These are phyloP conservation scores for Lysandra bellargus DNA, from an alignment of 2,888 invertebrate species.

Conservation along the genomic window DNA sequence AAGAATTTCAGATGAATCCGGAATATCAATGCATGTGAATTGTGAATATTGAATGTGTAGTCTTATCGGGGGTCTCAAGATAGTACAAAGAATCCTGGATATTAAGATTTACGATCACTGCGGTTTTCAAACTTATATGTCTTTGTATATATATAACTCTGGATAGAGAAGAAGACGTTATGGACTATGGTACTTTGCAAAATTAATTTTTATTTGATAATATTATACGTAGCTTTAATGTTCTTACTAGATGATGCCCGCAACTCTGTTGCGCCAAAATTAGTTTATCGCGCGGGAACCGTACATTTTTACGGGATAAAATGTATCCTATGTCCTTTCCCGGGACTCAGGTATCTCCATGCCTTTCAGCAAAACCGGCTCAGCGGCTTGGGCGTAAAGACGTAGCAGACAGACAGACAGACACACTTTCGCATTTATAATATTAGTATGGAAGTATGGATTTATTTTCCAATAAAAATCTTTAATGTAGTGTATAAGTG, in stretches of 20 bases:
- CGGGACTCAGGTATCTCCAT: too few relatives aligned
- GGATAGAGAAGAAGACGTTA: neutral
- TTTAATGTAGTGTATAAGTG: too few relatives aligned
- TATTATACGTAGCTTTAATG: neutral
- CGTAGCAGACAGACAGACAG: too few relatives aligned
- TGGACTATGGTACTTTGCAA: neutral
- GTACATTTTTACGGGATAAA: too few relatives aligned
- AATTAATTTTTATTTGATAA: neutral
- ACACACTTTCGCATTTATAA: too few relatives aligned
- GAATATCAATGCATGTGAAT: slow-evolving; percentile 14
- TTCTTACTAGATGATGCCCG: neutral
- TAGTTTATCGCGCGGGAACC: too few relatives aligned
- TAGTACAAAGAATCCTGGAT: neutral
- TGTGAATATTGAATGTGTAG: slow-evolving; percentile 5
- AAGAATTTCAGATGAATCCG: slow-evolving; percentile 10
- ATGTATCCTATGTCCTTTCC: too few relatives aligned
- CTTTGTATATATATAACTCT: neutral
- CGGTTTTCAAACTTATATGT: neutral
- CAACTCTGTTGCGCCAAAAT: too few relatives aligned
- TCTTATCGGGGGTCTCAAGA: neutral
- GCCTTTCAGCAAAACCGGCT: too few relatives aligned
- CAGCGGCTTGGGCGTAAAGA: too few relatives aligned
- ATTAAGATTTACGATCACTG: slow-evolving; percentile 13
- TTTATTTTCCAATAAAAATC: too few relatives aligned
- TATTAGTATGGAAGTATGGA: too few relatives aligned